These are phyloP conservation scores for Cydia pomonella DNA, from an alignment of 1,140 invertebrate species.

Conservation along the genomic window DNA sequence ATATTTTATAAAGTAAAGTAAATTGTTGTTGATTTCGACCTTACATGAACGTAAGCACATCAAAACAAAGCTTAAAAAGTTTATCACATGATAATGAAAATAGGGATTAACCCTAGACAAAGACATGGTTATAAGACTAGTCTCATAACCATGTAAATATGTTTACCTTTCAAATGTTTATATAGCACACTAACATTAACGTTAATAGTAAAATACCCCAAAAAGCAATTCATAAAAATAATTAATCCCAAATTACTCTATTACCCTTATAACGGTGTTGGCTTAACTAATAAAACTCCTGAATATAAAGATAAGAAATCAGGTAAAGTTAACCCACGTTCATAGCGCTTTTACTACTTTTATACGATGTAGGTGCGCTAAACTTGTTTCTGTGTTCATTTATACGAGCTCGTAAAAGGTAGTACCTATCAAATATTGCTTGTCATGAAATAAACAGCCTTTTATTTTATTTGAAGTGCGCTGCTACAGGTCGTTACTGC, in stretches of 20 bases:
- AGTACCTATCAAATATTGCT: constrained; percentile 45
- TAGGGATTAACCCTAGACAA: neutral
- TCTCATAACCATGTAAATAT: constrained; percentile 18
- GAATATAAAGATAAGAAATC: constrained; percentile 38
- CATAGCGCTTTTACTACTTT: constrained; percentile 44
- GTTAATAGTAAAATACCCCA: constrained; percentile 3
- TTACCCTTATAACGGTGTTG: constrained; percentile 20
- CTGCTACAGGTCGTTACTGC: neutral
- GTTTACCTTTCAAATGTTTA: neutral
- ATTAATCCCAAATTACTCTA: constrained; percentile 25
- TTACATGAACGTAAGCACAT: neutral
- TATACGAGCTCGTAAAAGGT: constrained; percentile 47
- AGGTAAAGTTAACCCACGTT: constrained; percentile 42
- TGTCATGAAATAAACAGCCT: constrained; percentile 27
- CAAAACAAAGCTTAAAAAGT: neutral
- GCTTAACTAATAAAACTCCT: constrained; percentile 35
- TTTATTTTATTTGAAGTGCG: constrained; percentile 11
- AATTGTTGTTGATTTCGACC: too few species aligned
- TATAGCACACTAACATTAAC: constrained; percentile 1
- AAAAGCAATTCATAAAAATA: constrained; percentile 28
- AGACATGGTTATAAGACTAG: too few species aligned
- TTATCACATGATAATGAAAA: neutral
- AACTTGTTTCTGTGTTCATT: constrained; percentile 37
- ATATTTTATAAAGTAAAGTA: too few species aligned
- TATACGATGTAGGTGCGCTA: constrained; percentile 42